Base-by-base conservation (phyloP, 2,797 vertebrate genomes). In the Muscicapa striata region DNA sequence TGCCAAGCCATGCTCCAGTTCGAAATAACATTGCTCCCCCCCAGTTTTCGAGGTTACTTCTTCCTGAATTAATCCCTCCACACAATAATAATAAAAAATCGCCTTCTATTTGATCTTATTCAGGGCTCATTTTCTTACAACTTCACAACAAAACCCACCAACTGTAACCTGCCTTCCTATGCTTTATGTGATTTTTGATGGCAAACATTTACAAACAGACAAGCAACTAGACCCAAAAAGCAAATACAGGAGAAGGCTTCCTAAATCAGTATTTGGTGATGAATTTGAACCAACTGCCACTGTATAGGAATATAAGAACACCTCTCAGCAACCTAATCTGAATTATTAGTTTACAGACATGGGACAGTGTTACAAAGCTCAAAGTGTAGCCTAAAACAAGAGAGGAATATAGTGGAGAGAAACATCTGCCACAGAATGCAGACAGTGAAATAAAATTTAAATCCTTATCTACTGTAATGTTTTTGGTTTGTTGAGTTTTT, bases 401-500 rank as follows among this genome's bases (percentile, higher is more conserved):
- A 82, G 5, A n/a, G 2, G 6, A 64, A 27, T 5, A 10, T 19
- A 61, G 11, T 21, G 1, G 9, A 3, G 9, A 17, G 2, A 46
- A 84, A 67, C 5, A 27, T 11, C 12, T 7, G 3, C 26, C 77
- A 48, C 2, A 94, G 58, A 81, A 83, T 1, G 3, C 11, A 78
- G 27, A 62, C 9, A 3, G 0, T 11, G 9, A 70, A 90, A 86
- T 55, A 70, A 85, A 94, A 75, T 19, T 51, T 58, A 85, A 94
- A 81, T 22, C 15, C 43, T 83, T 84, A 84, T 29, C 30, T 64
- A 32, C 6, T 20, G 51, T 20, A 20, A 18, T 32, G 51, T 5
- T 54, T 54, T 32, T 54, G 49, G 29, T 54, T 54, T 54, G 30
- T 32, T 32, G 51, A 54, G 11, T 5, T 54, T 54, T 54, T 54